A percentile compares a stretch with the other conserved stretches of the same genome.
phyloP scores from a whole-genome alignment of 1,140 invertebrate species.

The Papilio dardanus region DNA sequence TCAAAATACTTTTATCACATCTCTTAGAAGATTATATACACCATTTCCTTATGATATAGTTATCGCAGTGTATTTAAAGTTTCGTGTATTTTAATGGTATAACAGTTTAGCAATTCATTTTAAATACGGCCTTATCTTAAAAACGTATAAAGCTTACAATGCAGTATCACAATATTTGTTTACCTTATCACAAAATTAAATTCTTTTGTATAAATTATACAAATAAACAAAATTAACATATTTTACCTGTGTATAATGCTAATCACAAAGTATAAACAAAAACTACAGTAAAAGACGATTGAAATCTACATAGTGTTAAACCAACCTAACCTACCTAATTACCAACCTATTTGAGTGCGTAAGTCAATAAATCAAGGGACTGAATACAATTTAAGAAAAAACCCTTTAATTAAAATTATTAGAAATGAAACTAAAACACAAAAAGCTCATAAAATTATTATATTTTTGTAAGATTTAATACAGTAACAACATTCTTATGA shows the following conservation, averaged over 20 bases:
- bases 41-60: not conserved
- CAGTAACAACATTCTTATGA: not conserved
- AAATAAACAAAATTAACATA: not conserved
- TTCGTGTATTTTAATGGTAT: not conserved
- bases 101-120: not conserved
- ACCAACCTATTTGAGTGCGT: too few species aligned
- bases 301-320: too few species aligned
- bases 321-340: too few species aligned
- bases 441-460: not conserved
- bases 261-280: too few species aligned
- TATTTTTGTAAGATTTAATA: not conserved
- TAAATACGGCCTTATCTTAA: not conserved
- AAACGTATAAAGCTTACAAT: not conserved
- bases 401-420: not conserved
- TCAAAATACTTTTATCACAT: too few species aligned
- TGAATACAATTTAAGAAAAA: too few species aligned
- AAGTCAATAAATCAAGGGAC: too few species aligned
- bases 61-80: not conserved
- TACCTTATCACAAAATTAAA: not conserved
- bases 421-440: not conserved
- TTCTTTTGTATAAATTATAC: not conserved
- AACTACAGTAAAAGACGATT: too few species aligned
- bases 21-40: not conserved
- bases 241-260: too few species aligned
- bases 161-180: not conserved